These are phyloP conservation scores for Darwinula stevensoni DNA, from an alignment of 2,888 invertebrate species.

Conservation along the genomic window DNA sequence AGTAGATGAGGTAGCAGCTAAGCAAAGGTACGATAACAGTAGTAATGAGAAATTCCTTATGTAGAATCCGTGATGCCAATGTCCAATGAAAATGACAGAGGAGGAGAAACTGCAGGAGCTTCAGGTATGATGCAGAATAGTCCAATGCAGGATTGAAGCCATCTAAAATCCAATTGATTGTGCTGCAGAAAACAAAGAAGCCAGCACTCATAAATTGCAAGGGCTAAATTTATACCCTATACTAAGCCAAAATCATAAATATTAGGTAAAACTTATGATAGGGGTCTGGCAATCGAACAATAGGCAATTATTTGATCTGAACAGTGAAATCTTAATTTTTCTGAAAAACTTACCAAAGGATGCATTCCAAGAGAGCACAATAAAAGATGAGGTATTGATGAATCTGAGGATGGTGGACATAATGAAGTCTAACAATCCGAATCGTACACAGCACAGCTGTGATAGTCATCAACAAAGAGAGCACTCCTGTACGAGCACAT, in stretches of 20 bases:
- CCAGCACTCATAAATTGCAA: not conserved
- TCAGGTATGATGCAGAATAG: constrained; percentile 20
- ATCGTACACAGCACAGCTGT: constrained; percentile 16
- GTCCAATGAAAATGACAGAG: constrained; percentile 23
- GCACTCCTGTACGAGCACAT: constrained; percentile 18
- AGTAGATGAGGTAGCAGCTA: constrained; percentile 18
- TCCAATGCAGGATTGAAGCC: constrained; percentile 19
- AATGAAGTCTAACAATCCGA: constrained; percentile 19
- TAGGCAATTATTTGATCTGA: too few relatives aligned
- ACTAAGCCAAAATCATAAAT: too few relatives aligned
- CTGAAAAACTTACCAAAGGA: constrained; percentile 18
- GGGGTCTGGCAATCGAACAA: too few relatives aligned
- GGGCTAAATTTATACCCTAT: not conserved
- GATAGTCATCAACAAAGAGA: constrained; percentile 17
- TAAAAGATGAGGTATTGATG: constrained; percentile 23
- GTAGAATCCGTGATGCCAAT: constrained; percentile 19
- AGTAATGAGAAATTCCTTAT: constrained; percentile 17
- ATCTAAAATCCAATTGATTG: constrained; percentile 18
- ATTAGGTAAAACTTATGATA: too few relatives aligned
- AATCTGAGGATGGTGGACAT: constrained; percentile 18
- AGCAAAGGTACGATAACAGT: constrained; percentile 19
- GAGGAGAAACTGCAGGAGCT: constrained; percentile 20
- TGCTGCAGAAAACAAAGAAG: constrained; percentile 16
- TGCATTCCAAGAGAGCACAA: constrained; percentile 19
- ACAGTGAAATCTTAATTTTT: too few relatives aligned